A percentile compares a stretch with the other conserved stretches of the same genome.
Conservation (phyloP, 2,113 vertebrate genomes). For the Cromileptes altivelis region DNA sequence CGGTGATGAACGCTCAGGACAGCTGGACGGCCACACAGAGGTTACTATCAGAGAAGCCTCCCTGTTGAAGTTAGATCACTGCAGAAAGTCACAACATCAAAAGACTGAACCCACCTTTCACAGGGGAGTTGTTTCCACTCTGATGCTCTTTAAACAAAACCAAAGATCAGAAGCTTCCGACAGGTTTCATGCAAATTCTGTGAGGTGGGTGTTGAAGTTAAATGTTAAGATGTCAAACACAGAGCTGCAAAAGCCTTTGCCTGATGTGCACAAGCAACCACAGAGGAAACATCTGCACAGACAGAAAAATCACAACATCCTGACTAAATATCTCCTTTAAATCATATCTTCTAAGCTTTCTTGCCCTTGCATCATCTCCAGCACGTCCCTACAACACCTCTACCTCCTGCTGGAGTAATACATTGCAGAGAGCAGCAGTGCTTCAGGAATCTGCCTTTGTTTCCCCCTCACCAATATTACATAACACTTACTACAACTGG, state of each 20-base stretch:
- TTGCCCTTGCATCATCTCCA: conserved; percentile 48
- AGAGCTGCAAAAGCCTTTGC: conserved; percentile 11
- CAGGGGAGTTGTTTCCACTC: background rate
- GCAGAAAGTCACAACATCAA: conserved; percentile 28
- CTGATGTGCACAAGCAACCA: conserved; percentile 20
- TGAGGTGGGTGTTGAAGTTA: conserved; percentile 41
- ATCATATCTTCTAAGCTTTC: background rate
- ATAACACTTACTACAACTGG: conserved; percentile 83
- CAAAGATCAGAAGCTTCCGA: background rate
- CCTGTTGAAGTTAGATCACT: conserved; percentile 22
- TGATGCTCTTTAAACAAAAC: conserved; percentile 1
- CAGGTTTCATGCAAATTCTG: conserved; percentile 42
- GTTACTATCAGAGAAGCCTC: conserved; percentile 32
- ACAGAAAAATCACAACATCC: conserved; percentile 7
- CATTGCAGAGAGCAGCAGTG: conserved; percentile 37
- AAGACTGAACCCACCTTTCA: conserved; percentile 3
- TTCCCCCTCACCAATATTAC: conserved; percentile 70
- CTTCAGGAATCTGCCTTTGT: conserved; percentile 59
- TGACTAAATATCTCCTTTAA: background rate
- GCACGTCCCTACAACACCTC: background rate
- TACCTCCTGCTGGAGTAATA: conserved; percentile 18
- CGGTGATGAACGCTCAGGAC: background rate
- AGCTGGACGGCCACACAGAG: conserved; percentile 13
- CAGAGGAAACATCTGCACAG: conserved; percentile 15
- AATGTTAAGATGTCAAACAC: conserved; percentile 62